Evolutionary conservation across 2,797 vertebrate genomes (phyloP), one percentile per base, ranked within the genome.

Genomic region (Chelmon rostratus): DNA sequence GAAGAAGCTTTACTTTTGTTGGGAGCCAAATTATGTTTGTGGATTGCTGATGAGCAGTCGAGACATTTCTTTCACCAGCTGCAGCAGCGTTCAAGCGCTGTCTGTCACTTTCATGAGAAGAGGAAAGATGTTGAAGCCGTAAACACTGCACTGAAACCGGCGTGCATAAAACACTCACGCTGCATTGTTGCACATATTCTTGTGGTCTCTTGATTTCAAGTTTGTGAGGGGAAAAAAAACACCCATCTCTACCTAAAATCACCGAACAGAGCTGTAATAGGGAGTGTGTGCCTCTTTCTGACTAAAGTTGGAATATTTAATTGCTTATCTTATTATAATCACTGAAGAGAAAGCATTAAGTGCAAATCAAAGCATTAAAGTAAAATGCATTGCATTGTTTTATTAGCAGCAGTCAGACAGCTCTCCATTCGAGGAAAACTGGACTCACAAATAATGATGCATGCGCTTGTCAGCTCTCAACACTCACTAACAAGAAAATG

Each of bases 11-110:
- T 33, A 28, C 64, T 49, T 76, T 18, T 54, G 35, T 71, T 76
- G 83, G 58, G 68, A 79, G 71, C 71, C 25, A 74, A 56, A 74
- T 81, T 58, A 68, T 80, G 80, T 66, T 37, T 15, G 18, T 58
- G 44, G 54, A 68, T 61, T 68, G 8, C n/a, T 52, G 78, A 73
- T 65, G 79, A 83, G 81, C 62, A 50, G 58, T 33, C 54, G 78
- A 73, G 53, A 73, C 46, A 3, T 74, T 76, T 83, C 49, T 68
- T 59, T 79, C 62, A 68, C 9, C 46, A 47, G 68, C 58, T 75
- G 73, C 68, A 62, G 50, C 35, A 6, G 40, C 16, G 33, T 21
- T 9, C 71, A 74, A 75, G 28, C 42, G 38, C 59, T 70, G 33
- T 68, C 56, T 57, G 70, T 63, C 54, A 25, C 62, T 72, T 79